Conservation (phyloP, 1,140 invertebrate genomes). For the Drosophila bocki region DNA sequence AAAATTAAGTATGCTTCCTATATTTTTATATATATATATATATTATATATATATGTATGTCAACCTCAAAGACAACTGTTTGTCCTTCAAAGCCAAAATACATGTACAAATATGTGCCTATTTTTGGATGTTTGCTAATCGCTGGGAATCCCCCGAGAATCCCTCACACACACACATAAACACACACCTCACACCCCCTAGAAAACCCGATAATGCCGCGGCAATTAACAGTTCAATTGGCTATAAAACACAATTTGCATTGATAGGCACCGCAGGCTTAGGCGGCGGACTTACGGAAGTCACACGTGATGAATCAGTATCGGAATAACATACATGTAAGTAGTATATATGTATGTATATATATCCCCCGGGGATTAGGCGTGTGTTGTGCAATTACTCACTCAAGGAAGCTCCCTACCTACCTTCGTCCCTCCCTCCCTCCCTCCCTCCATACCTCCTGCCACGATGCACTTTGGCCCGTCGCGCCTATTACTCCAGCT, state of each 20-base stretch:
- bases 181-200: background rate
- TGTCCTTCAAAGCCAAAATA: background rate
- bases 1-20: too few species aligned
- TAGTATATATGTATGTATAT: background rate
- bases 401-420: slow-evolving; percentile 26
- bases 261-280: slow-evolving; percentile 48
- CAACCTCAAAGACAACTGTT: background rate
- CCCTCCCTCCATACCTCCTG: slow-evolving; percentile 32
- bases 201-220: slow-evolving; percentile 8
- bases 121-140: slow-evolving; percentile 33
- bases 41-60: too few species aligned
- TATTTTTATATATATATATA: too few species aligned
- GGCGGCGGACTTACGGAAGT: slow-evolving; percentile 43
- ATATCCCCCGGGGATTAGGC: slow-evolving; percentile 37
- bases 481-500: slow-evolving; percentile 78
- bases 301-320: slow-evolving; percentile 46
- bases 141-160: background rate
- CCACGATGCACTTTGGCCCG: slow-evolving; percentile 67
- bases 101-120: background rate
- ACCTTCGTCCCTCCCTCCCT: slow-evolving; percentile 3
- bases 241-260: slow-evolving; percentile 53
- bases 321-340: slow-evolving; percentile 12
- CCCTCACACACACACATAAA: background rate
- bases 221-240: slow-evolving; percentile 67
- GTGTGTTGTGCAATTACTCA: slow-evolving; percentile 59